phyloP scores from a whole-genome alignment of 2,888 invertebrate genomes.

The Ashinkailepas kermadecensis region DNA sequence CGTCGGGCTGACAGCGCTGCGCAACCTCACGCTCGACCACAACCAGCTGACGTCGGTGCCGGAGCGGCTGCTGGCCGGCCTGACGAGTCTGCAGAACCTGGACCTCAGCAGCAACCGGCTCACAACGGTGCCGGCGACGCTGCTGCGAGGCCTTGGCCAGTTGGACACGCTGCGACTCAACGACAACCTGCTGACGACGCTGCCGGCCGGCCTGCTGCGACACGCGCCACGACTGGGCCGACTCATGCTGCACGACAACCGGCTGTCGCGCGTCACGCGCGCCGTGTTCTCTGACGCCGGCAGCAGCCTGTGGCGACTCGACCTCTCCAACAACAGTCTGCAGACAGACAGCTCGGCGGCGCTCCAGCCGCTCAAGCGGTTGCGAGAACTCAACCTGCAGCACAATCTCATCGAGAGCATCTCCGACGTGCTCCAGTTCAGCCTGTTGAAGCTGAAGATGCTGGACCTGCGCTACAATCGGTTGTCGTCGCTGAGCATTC shows the following conservation, averaged over 20 bases:
- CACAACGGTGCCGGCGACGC: conserved; percentile 38
- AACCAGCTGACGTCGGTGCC: conserved; percentile 55
- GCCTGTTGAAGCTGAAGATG: background rate
- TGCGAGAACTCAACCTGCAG: background rate
- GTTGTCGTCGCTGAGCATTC: background rate
- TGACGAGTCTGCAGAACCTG: conserved; percentile 55
- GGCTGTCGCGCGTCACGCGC: background rate
- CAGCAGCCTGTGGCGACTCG: background rate
- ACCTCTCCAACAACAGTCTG: conserved; percentile 2
- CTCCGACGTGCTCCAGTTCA: background rate
- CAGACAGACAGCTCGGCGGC: background rate
- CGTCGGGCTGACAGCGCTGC: conserved; percentile 54
- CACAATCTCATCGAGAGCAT: background rate
- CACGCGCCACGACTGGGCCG: conserved; percentile 48
- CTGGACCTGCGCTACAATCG: background rate
- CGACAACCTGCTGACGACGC: conserved; percentile 46
- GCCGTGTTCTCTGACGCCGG: background rate
- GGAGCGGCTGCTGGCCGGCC: conserved; percentile 53
- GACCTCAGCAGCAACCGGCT: conserved; percentile 60
- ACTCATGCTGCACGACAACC: conserved; percentile 46
- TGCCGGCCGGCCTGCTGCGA: conserved; percentile 48
- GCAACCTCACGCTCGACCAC: conserved; percentile 55
- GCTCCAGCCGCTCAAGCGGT: background rate
- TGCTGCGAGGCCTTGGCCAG: conserved; percentile 23
- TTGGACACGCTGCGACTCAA: conserved; percentile 39